Base-by-base conservation (phyloP, 2,888 invertebrate species). In the Octonoba sinensis region DNA sequence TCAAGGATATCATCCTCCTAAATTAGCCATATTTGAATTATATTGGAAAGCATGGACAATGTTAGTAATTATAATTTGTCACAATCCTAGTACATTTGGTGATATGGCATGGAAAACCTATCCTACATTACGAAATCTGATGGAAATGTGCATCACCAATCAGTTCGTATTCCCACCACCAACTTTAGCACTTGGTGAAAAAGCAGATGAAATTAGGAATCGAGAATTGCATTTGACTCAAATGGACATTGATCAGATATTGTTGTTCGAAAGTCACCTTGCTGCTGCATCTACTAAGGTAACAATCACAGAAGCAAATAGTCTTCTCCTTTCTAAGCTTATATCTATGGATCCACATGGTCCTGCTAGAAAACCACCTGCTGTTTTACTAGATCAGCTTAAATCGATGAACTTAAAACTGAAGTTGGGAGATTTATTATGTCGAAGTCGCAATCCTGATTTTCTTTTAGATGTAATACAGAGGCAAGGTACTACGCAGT, bases 1-100 rank as follows among this genome's bases (percentile, higher is more conserved):
- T 0, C 88, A 92, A 16, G 95, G 94, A 90, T 95, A 94, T 88
- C 91, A 90, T n/a, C 93, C 97, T 0, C 97, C 97, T 0, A 93
- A 93, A 85, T 90, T 98, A 87, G 97, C 96, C 1, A 96, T 98
- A 86, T 93, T 95, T n/a, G 93, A 93, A 81, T 90, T 95, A 75
- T 98, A 97, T 89, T 98, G 98, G 98, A 96, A 96, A 89, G 94
- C 94, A 22, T 97, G 97, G 97, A 90, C 92, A 54, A 93, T 96
- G 87, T 90, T 98, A 85, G 89, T 96, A 57, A 94, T 97, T 89
- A 90, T 98, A 84, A 93, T 95, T 18, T 96, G 97, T 0, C 97
- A 97, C 89, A 98, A 97, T 91, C 96, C 98, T 0, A 90, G 92
- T 0, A 92, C 93, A 16, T 94, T 97, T 89, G 97, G 97, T 15